Evolutionary conservation across 2,113 vertebrate genomes (phyloP).

Genomic region (Mirounga angustirostris): DNA sequence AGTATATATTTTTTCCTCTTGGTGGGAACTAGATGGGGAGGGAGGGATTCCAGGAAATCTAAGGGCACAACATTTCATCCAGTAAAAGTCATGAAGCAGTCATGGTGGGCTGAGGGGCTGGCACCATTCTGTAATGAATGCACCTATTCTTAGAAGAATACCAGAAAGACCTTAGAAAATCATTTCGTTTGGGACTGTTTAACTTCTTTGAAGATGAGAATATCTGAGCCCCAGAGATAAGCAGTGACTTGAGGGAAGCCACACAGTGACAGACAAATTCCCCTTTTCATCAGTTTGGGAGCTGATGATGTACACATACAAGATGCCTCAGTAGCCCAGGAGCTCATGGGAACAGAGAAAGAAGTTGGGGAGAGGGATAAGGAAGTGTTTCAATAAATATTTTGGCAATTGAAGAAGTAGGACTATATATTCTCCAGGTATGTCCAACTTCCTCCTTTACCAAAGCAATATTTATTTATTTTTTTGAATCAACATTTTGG

Average conservation of each 20-base stretch:
- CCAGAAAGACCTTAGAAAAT: background rate
- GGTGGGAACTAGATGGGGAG: background rate
- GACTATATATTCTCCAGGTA: background rate
- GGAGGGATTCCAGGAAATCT: background rate
- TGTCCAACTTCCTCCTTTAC: background rate
- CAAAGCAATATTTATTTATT: background rate
- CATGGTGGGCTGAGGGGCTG: background rate
- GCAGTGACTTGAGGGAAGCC: background rate
- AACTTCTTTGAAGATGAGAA: background rate
- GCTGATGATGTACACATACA: background rate
- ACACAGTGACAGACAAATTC: background rate
- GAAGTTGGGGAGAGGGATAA: background rate
- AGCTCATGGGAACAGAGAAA: background rate
- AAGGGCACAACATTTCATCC: background rate
- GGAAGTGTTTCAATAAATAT: background rate
- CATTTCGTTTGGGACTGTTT: background rate
- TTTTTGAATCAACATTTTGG: background rate
- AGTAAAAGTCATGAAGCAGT: background rate
- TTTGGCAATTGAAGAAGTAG: background rate
- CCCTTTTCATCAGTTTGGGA: background rate
- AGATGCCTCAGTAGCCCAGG: background rate
- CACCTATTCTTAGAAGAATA: background rate
- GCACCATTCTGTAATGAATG: background rate
- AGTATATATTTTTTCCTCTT: background rate
- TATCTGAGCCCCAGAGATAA: background rate